Evolutionary conservation across 1,140 invertebrate species (phyloP), one percentile per base, ranked within the genome.

Genomic region (Branchinecta lynchi): DNA sequence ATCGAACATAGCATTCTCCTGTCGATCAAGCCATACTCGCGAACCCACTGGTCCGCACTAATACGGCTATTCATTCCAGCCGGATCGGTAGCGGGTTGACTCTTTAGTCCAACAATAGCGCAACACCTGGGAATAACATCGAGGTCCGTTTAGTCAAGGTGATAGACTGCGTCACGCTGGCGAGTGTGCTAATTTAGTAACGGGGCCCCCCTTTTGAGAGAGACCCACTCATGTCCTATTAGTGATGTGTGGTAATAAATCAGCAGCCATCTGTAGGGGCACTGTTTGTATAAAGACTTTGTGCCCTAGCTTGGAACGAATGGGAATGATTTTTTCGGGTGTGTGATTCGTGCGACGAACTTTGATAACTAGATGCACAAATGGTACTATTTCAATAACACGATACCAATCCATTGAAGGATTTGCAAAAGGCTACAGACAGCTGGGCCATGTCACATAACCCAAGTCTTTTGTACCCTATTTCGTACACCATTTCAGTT

Each of bases 151-250:
- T 60, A 60, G 12, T 60, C 12, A 60, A 60, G 51, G 51, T 60
- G 51, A 60, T 60, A 60, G 12, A 60, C 51, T 60, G 51, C 51
- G 51, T 60, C 51, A 60, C 17, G 51, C 51, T 60, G 51, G 51
- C 51, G 12, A 60, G 51, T 60, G 51, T 60, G 51, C 51, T 60
- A 60, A 60, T 60, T 60, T 60, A 60, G 51, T 60, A 60, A 20
- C 51, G 17, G 51, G 51, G 51, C 51, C 51, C 51, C 51, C 51
- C 51, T 60, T 60, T 60, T 60, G 51, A 60, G 51, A 15, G 51
- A 60, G 51, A 60, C 51, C 51, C 51, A 60, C 51, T 60, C 51
- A 60, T 60, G 51, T 60, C 51, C 51, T 60, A 60, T 60, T 60
- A 60, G 51, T 60, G 17, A 60, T 60, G 51, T 60, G 51, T 15